Evolutionary conservation across 64 coral and sea anemone species (phyloP).

Genomic region (Montipora capricornis): DNA sequence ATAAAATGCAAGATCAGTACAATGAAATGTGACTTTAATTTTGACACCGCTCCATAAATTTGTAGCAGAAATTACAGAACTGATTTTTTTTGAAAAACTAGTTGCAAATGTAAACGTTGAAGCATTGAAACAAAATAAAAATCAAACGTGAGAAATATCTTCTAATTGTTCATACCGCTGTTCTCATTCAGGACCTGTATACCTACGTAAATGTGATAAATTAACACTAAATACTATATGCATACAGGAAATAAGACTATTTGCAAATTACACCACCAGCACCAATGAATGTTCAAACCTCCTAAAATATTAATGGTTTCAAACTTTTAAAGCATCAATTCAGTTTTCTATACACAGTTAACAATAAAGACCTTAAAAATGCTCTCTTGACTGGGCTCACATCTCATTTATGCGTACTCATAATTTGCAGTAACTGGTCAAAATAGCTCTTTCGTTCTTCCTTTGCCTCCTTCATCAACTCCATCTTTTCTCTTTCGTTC

Average conservation of each 20-base stretch:
- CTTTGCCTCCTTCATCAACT: neutral
- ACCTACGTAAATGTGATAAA: neutral
- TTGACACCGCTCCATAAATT: neutral
- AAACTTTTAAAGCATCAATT: slow-evolving; percentile 12
- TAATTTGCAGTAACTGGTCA: slow-evolving; percentile 16
- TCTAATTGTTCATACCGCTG: neutral
- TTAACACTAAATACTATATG: neutral
- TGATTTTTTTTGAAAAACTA: too few relatives aligned
- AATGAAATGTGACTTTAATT: neutral
- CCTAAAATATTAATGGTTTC: neutral
- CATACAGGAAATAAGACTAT: neutral
- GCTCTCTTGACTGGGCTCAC: neutral
- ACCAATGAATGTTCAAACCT: neutral
- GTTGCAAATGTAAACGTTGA: too few relatives aligned
- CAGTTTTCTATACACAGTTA: neutral
- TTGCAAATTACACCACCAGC: neutral
- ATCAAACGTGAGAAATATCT: too few relatives aligned
- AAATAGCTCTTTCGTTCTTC: slow-evolving; percentile 4
- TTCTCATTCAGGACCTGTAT: neutral
- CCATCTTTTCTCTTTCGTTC: neutral
- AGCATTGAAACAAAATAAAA: too few relatives aligned
- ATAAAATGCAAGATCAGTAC: too few relatives aligned
- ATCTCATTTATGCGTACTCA: neutral
- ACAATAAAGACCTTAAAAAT: neutral
- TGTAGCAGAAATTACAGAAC: slow-evolving; percentile 7